These are phyloP conservation scores for Saccostrea cuccullata DNA, from an alignment of 1,140 invertebrate genomes.

Conservation along the genomic window DNA sequence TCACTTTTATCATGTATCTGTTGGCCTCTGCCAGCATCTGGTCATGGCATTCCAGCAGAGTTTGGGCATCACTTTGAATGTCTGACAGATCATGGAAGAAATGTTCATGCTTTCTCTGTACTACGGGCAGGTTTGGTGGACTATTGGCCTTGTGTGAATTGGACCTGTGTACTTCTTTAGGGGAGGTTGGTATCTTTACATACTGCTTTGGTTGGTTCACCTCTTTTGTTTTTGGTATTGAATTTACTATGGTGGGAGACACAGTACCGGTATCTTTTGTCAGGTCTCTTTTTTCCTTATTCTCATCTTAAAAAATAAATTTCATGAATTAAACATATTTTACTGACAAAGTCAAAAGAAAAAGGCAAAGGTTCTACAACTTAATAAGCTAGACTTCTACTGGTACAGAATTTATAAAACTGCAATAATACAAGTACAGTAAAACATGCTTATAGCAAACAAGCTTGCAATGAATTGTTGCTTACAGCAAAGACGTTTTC, in stretches of 20 bases:
- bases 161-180: background rate
- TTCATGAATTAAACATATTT: no score
- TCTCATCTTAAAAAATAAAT: background rate
- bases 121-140: background rate
- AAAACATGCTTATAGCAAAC: background rate
- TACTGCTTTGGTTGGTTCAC: background rate
- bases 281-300: background rate
- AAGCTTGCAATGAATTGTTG: no score
- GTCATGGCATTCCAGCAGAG: constrained; percentile 36
- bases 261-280: no score
- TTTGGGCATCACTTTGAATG: constrained; percentile 40
- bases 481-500: no score
- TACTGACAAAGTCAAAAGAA: no score
- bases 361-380: no score
- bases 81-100: background rate
- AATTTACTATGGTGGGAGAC: background rate
- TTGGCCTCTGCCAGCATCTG: constrained; percentile 9
- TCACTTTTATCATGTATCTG: background rate
- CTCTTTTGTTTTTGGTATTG: background rate
- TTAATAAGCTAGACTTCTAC: no score
- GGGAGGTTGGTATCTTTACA: background rate
- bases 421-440: background rate
- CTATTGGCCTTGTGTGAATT: background rate
- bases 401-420: no score
- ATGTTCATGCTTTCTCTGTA: background rate